A percentile compares a stretch with the other conserved stretches of the same genome.
Evolutionary conservation across 1,140 invertebrate genomes (phyloP).

Genomic region (Bombus confusus): DNA sequence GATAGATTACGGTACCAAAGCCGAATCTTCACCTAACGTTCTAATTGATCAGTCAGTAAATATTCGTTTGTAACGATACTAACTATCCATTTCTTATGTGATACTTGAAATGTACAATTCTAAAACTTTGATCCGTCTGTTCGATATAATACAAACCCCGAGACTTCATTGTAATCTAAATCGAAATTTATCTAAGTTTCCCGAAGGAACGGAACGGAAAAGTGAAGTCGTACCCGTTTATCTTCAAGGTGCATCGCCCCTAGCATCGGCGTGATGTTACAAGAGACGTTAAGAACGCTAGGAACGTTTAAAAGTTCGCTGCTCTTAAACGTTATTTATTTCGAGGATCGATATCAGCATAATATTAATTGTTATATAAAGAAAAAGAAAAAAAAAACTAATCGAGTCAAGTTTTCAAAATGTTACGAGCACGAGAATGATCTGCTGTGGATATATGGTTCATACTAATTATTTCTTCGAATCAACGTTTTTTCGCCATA

Average conservation of each 20-base stretch:
- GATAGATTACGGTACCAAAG: background rate
- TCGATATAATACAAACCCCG: background rate
- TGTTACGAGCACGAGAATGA: constrained; percentile 54
- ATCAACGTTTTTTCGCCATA: constrained; percentile 69
- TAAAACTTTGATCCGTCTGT: background rate
- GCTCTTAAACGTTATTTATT: constrained; percentile 61
- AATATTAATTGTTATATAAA: constrained; percentile 70
- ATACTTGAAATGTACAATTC: background rate
- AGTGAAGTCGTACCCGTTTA: background rate
- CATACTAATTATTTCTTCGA: constrained; percentile 67
- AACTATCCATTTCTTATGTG: background rate
- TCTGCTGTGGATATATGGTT: constrained; percentile 53
- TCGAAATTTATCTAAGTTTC: background rate
- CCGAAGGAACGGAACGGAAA: background rate
- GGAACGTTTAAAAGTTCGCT: constrained; percentile 47
- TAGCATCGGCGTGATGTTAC: constrained; percentile 9
- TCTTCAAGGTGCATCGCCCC: constrained; percentile 47
- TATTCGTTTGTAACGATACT: background rate
- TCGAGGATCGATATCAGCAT: constrained; percentile 68
- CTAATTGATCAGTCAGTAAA: background rate
- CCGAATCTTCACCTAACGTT: background rate
- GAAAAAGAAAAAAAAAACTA: constrained; percentile 42
- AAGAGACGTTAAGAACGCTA: constrained; percentile 17
- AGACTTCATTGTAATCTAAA: background rate
- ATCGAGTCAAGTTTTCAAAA: constrained; percentile 63